Evolutionary conservation across 2,888 invertebrate species (phyloP).

Genomic region (Caenorhabditis japonica): DNA sequence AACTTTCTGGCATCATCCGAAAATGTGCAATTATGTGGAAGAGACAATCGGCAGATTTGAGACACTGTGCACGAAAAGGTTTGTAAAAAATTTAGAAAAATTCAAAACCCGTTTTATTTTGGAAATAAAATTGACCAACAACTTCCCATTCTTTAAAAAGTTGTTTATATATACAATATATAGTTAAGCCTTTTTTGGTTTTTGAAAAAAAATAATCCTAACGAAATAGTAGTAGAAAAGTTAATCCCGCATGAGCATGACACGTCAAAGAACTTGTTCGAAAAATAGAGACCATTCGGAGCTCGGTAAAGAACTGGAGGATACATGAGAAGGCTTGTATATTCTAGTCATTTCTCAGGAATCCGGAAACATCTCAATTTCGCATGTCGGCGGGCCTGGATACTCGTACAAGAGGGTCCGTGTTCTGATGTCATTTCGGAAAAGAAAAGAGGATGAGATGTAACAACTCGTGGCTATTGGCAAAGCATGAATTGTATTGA

Average conservation of each 20-base stretch:
- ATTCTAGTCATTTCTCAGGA: slow-evolving; percentile 51
- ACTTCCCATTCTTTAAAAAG: not conserved
- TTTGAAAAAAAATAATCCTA: slow-evolving; percentile 24
- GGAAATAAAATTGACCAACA: too few species aligned
- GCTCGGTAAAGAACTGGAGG: slow-evolving; percentile 18
- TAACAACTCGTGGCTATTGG: slow-evolving; percentile 21
- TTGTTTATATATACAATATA: slow-evolving; percentile 13
- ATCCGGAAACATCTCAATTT: slow-evolving; percentile 56
- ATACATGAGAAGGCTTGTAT: slow-evolving; percentile 47
- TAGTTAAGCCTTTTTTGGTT: slow-evolving; percentile 15
- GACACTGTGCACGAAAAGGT: too few species aligned
- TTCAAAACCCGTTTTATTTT: too few species aligned
- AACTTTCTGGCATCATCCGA: too few species aligned
- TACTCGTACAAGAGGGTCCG: slow-evolving; percentile 44
- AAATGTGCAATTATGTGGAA: too few species aligned
- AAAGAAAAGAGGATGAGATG: slow-evolving; percentile 14
- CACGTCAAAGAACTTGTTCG: slow-evolving; percentile 18
- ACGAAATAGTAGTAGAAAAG: slow-evolving; percentile 5
- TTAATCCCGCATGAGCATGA: slow-evolving; percentile 25
- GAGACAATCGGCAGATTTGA: too few species aligned
- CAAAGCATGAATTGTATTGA: slow-evolving; percentile 17
- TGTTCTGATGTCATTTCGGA: slow-evolving; percentile 51
- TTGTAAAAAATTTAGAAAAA: not conserved
- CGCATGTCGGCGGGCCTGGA: slow-evolving; percentile 28
- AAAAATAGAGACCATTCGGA: slow-evolving; percentile 31